Base-by-base conservation (phyloP, 2,113 vertebrate species). In the Cyprinodon tularosa region DNA sequence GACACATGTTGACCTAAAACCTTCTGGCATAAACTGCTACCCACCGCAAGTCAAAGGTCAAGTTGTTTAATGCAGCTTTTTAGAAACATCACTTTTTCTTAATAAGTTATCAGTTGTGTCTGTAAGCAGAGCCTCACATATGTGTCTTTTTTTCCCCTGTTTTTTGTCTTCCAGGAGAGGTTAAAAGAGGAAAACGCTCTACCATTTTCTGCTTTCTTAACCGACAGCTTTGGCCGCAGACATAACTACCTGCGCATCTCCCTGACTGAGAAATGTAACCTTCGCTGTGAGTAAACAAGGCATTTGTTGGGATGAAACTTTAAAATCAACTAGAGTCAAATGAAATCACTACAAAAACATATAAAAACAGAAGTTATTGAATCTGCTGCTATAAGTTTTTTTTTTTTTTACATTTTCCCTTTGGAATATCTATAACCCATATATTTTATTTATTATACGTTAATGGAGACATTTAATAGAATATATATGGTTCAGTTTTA, bases 181-280 rank as follows among this genome's bases (percentile, higher is more conserved):
- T 84, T 95, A 1, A 81, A 69, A 38, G 89, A 93, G 15, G 86
- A 90, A 0, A 65, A 79, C 7, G 71, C 83, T 36, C 96, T 88
- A 1, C 97, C 97, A 11, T 97, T 98, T 86, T 98, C 98, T 0
- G 90, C 94, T 9, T 98, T 99, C 88, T 86, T 99, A 86, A 97
- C 94, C 0, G 98, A 99, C 90, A 88, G 78, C 70, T 99, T 98
- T 66, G 96, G 96, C 42, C 94, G 98, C 39, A 94, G 88, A 15
- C 98, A 99, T 93, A 98, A 89, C 88, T 99, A 99, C 87, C 94
- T 99, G 61, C 90, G 98, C n/a, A 97, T 99, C 80, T 99, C 97
- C 0, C 90, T 99, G 85, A 99, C 98, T 0, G 98, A 99, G 92
- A 99, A 96, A 80, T 99, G 98, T 90, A 99, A 99, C 91, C 95